Evolutionary conservation across 2,797 vertebrate species (phyloP), one percentile per base, ranked within the genome.

Genomic region (Hoplostethus atlanticus): DNA sequence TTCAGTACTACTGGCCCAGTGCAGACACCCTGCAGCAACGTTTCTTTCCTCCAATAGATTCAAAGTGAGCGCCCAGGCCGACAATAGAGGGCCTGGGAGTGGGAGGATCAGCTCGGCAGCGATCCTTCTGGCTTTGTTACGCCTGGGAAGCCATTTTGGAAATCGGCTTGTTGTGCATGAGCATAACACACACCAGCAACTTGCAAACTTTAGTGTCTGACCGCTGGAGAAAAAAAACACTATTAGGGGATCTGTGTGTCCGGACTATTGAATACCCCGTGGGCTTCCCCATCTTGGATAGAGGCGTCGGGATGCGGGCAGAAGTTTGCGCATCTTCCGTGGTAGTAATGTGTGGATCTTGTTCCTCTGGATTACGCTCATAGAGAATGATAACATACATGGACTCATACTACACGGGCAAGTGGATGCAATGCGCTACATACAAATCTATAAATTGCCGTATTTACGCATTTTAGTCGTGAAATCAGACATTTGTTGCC

Each of bases 131-230:
- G 95, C 95, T 96, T 96, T 96, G 95, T 96, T 94, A 92, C 93
- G 90, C 86, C 92, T 77, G 91, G 95, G 96, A 95, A 96, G 96
- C 97, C 97, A 97, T 97, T 96, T 97, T 97, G 95, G 95, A 96
- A 93, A 90, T 87, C 84, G 79, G 88, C 89, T 92, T 85, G 90
- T 92, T 86, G 92, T 93, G 92, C 78, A 69, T 75, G 65, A 87
- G 84, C 89, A 86, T 71, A 84, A 66, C 87, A 86, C 64, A 75
- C 79, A 28, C 36, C 71, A 62, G 79, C 88, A 86, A 86, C 92
- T 87, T 85, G 70, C 54, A 89, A 94, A 94, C 91, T 93, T 94
- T 88, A 44, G 38, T 25, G 52, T 67, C 16, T 81, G 58, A 30
- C 67, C 28, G 61, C 73, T 56, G 30, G 10, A 10, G 0, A 28